phyloP scores from a whole-genome alignment of 2,113 vertebrate species.

The Mobula birostris region DNA sequence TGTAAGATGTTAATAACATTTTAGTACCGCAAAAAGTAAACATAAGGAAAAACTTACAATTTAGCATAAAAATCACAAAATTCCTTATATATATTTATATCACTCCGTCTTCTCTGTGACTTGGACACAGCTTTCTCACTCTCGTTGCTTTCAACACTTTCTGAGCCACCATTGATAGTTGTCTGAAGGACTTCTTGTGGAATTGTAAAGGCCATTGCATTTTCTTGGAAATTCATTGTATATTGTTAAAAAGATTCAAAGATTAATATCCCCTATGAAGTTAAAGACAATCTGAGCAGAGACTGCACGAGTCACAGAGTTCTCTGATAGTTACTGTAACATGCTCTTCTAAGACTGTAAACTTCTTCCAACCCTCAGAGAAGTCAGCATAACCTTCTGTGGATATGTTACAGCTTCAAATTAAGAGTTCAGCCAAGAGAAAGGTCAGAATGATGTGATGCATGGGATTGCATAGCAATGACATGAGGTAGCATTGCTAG shows the following conservation, averaged over 20 bases:
- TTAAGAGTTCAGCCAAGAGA: constrained; percentile 55
- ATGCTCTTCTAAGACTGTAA: neutral
- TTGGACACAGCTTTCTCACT: constrained; percentile 76
- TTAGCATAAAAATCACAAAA: constrained; percentile 96
- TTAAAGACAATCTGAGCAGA: neutral
- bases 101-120: constrained; percentile 81
- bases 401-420: constrained; percentile 55
- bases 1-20: neutral
- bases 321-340: neutral
- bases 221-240: constrained; percentile 61
- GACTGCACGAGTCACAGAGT: neutral
- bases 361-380: constrained; percentile 23
- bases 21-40: neutral
- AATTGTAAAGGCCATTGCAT: constrained; percentile 56
- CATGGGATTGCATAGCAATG: neutral
- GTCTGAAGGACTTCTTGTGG: constrained; percentile 65
- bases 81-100: constrained; percentile 92
- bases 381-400: constrained; percentile 43
- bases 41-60: constrained; percentile 72
- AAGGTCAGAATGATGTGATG: constrained; percentile 46
- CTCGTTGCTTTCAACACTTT: constrained; percentile 46
- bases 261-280: neutral
- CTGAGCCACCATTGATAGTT: constrained; percentile 46
- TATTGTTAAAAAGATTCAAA: neutral
- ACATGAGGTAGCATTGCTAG: neutral